A percentile compares a stretch with the other conserved stretches of the same genome.
phyloP scores from a whole-genome alignment of 1,140 invertebrate species.

The Ridgeia piscesae region DNA sequence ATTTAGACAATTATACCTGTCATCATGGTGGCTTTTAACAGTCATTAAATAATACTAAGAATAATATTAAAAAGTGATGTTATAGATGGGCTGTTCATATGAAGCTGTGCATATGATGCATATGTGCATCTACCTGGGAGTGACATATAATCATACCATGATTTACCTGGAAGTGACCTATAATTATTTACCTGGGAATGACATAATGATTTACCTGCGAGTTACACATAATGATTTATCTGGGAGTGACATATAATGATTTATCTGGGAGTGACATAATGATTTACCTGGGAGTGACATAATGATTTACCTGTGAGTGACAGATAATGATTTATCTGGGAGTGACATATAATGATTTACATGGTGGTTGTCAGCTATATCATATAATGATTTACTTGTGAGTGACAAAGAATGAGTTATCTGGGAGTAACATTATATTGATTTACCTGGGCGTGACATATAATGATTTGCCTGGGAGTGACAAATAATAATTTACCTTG shows the following conservation, averaged over 20 bases:
- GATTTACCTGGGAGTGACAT: neutral
- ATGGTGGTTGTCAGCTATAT: neutral
- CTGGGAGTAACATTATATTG: neutral
- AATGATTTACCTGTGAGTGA: too few relatives aligned
- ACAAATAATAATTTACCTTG: neutral
- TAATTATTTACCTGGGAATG: too few relatives aligned
- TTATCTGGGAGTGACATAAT: neutral
- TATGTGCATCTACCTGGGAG: too few relatives aligned
- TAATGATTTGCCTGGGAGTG: neutral
- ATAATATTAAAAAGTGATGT: neutral
- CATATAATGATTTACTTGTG: neutral
- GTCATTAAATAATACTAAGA: constrained; percentile 26
- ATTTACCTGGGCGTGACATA: too few relatives aligned
- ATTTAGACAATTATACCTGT: too few relatives aligned
- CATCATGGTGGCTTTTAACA: constrained; percentile 55
- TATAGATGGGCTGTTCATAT: too few relatives aligned
- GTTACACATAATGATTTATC: neutral
- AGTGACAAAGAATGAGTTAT: neutral
- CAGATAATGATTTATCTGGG: neutral
- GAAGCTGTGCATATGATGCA: too few relatives aligned
- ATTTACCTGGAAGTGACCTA: too few relatives aligned
- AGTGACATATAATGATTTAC: neutral
- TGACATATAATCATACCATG: too few relatives aligned
- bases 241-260: neutral
- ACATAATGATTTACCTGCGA: neutral